Evolutionary conservation across 2,888 invertebrate genomes (phyloP).

Genomic region (Koerneria pararmatus): DNA sequence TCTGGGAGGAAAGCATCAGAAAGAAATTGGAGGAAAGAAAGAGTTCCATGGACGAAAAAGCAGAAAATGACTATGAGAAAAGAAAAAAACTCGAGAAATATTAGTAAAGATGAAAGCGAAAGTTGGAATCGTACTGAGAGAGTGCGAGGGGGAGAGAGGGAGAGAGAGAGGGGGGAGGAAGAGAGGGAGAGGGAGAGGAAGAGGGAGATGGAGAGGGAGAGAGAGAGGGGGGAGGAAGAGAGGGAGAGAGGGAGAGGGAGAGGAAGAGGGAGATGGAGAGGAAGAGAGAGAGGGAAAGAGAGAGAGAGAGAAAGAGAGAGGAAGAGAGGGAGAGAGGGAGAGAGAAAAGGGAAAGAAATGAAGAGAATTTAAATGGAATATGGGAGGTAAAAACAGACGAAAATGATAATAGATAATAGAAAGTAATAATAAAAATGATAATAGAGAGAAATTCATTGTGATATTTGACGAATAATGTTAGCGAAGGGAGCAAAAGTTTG

Average conservation of each 20-base stretch:
- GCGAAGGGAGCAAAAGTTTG: no score
- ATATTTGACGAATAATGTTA: no score
- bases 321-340: not conserved
- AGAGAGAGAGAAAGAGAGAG: not conserved
- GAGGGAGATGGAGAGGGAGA: constrained; percentile 11
- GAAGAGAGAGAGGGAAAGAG: not conserved
- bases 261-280: constrained; percentile 8
- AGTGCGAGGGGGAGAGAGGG: no score
- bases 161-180: not conserved
- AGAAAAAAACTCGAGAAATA: no score
- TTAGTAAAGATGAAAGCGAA: not conserved
- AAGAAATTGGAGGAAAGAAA: no score
- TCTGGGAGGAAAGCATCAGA: no score
- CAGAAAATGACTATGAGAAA: no score
- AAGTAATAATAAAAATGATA: no score
- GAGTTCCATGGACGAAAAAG: no score
- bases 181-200: not conserved
- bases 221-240: not conserved
- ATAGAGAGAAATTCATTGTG: no score
- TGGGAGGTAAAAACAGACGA: not conserved
- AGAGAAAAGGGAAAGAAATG: not conserved
- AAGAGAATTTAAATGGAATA: not conserved
- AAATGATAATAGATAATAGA: not conserved
- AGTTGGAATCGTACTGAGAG: not conserved
- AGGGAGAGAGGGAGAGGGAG: not conserved